Percentiles rank a stretch among this genome's conserved stretches.
Conservation (phyloP, 2,797 vertebrate genomes). For the Hippoglossus hippoglossus region DNA sequence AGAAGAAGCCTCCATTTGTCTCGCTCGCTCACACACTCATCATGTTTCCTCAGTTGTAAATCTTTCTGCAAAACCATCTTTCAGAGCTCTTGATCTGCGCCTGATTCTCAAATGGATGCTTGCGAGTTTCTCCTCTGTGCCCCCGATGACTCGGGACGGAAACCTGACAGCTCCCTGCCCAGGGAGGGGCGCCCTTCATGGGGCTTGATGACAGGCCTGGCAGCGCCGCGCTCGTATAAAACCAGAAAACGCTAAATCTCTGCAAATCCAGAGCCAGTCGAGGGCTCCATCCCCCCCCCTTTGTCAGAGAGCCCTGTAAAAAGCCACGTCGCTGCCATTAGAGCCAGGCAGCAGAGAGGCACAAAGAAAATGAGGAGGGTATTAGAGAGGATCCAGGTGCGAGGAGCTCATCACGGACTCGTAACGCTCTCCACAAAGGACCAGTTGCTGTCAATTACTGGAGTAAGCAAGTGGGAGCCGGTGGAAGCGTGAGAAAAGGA, state of each 20-base stretch:
- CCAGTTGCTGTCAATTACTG: conserved; percentile 56
- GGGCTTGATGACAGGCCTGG: conserved; percentile 5
- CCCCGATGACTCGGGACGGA: conserved; percentile 41
- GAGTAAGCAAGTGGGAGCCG: conserved; percentile 30
- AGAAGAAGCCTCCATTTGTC: conserved; percentile 2
- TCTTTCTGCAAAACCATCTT: conserved; percentile 39
- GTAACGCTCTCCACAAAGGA: conserved; percentile 21
- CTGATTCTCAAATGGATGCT: conserved; percentile 27
- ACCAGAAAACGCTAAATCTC: conserved; percentile 23
- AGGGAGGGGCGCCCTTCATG: background rate
- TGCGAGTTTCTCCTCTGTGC: conserved; percentile 5
- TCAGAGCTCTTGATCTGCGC: conserved; percentile 21
- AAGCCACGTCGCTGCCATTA: conserved; percentile 3
- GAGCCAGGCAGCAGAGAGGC: conserved; percentile 13
- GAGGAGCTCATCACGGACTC: conserved; percentile 38
- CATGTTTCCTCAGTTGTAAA: conserved; percentile 36
- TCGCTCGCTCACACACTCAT: conserved; percentile 20
- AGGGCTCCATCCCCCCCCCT: background rate
- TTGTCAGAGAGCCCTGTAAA: background rate
- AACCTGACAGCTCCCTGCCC: conserved; percentile 14
- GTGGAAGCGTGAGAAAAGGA: conserved; percentile 31
- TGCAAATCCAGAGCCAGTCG: conserved; percentile 39
- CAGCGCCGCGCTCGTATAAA: background rate
- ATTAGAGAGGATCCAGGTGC: conserved; percentile 42
- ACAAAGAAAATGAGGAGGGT: conserved; percentile 36